Percentiles rank a stretch among this genome's conserved stretches.
Conservation (phyloP, 1,140 invertebrate species). For the Drosophila tropicalis region DNA sequence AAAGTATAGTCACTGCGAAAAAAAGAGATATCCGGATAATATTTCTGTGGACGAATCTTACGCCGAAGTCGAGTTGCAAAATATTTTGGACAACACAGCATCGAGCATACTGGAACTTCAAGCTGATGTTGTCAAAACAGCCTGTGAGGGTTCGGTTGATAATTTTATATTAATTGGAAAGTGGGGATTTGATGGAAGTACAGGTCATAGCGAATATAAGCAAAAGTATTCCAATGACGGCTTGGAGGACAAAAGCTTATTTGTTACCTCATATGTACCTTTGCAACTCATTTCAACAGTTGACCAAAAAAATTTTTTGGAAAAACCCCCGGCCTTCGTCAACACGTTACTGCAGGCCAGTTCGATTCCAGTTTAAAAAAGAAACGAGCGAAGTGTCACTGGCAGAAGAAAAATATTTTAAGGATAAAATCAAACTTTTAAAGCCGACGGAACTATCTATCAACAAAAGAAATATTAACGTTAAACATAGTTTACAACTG, state of each 20-base stretch:
- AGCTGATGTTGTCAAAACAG: conserved; percentile 16
- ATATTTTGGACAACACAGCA: conserved; percentile 26
- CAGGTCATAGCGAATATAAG: conserved; percentile 40
- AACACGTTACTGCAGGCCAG: conserved; percentile 37
- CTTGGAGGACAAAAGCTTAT: conserved; percentile 40
- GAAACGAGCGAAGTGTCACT: conserved; percentile 8
- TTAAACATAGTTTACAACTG: conserved; percentile 27
- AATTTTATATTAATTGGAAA: conserved; percentile 34
- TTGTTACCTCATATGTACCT: conserved; percentile 47
- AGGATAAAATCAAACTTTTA: conserved; percentile 26
- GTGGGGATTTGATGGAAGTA: conserved; percentile 41
- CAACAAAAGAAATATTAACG: conserved; percentile 21
- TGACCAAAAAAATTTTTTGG: too few species aligned
- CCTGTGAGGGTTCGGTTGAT: conserved; percentile 17
- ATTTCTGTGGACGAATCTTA: conserved; percentile 29
- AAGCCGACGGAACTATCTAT: conserved; percentile 16
- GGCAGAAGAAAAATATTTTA: conserved; percentile 19
- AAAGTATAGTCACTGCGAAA: conserved; percentile 20
- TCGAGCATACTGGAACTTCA: conserved; percentile 27
- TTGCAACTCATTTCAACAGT: too few species aligned
- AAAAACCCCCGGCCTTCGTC: conserved; percentile 39
- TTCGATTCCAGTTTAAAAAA: conserved; percentile 41
- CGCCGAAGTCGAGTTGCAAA: conserved; percentile 34
- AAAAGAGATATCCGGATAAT: conserved; percentile 26
- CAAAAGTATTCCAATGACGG: conserved; percentile 28